Conservation (phyloP, 2,888 invertebrate genomes). For the Boloria selene region DNA sequence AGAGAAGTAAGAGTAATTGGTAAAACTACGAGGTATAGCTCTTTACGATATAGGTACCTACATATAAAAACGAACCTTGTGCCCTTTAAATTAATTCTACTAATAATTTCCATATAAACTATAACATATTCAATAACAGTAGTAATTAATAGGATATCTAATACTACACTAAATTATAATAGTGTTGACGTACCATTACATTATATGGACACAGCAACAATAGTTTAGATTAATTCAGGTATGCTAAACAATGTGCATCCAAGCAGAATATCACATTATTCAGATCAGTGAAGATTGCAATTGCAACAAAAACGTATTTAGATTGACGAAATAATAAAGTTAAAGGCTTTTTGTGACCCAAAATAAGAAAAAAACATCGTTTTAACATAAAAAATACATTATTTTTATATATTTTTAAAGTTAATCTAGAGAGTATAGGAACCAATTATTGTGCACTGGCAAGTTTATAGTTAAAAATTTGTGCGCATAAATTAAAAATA, state of each 20-base stretch:
- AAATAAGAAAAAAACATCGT: neutral
- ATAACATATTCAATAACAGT: slow-evolving; percentile 2
- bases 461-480: too few relatives aligned
- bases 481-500: too few relatives aligned
- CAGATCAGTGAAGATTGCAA: slow-evolving; percentile 25
- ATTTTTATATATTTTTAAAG: too few relatives aligned
- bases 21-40: too few relatives aligned
- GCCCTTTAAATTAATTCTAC: too few relatives aligned
- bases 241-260: slow-evolving; percentile 26
- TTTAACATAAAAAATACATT: too few relatives aligned
- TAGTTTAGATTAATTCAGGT: slow-evolving; percentile 25
- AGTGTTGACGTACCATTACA: slow-evolving; percentile 22
- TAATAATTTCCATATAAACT: neutral
- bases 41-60: too few relatives aligned
- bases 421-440: too few relatives aligned
- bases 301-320: slow-evolving; percentile 15
- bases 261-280: slow-evolving; percentile 27
- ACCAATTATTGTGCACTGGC: too few relatives aligned
- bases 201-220: slow-evolving; percentile 19
- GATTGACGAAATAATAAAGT: neutral
- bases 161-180: slow-evolving; percentile 20
- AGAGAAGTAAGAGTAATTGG: too few relatives aligned
- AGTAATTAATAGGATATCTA: slow-evolving; percentile 1
- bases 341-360: neutral
- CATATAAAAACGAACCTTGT: too few relatives aligned